These are phyloP conservation scores for Leptinotarsa haldemani DNA, from an alignment of 2,888 invertebrate species.

Conservation along the genomic window DNA sequence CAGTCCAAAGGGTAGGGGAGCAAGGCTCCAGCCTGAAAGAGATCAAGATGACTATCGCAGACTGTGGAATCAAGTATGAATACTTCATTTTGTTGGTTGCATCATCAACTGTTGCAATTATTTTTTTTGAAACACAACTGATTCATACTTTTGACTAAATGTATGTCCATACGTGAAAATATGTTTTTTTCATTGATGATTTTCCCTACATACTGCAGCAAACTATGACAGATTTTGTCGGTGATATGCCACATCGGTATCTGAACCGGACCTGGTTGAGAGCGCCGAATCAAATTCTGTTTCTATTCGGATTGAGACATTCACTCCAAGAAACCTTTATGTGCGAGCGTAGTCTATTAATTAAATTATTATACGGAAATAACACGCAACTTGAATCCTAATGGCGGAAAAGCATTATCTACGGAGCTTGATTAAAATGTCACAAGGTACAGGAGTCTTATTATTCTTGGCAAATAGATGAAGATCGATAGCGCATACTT, in stretches of 20 bases:
- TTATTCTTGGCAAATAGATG: constrained; percentile 43
- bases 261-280: constrained; percentile 14
- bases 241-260: background rate
- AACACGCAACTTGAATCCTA: constrained; percentile 44
- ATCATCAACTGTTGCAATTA: too few species aligned
- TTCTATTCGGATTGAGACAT: constrained; percentile 39
- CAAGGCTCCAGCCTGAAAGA: too few species aligned
- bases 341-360: constrained; percentile 43
- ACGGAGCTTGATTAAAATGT: constrained; percentile 47
- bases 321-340: constrained; percentile 42
- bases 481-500: constrained; percentile 30
- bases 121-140: too few species aligned
- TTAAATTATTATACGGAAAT: constrained; percentile 48
- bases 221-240: too few species aligned
- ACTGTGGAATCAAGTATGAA: too few species aligned
- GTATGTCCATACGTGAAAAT: too few species aligned
- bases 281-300: constrained; percentile 14
- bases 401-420: constrained; percentile 47
- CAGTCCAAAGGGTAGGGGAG: too few species aligned
- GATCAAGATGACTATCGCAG: too few species aligned
- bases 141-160: too few species aligned
- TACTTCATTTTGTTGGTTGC: too few species aligned
- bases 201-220: too few species aligned
- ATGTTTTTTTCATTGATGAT: too few species aligned
- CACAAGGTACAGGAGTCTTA: constrained; percentile 40